A percentile compares a stretch with the other conserved stretches of the same genome.
Evolutionary conservation across 2,888 invertebrate genomes (phyloP).

Genomic region (Watsonalla binaria): DNA sequence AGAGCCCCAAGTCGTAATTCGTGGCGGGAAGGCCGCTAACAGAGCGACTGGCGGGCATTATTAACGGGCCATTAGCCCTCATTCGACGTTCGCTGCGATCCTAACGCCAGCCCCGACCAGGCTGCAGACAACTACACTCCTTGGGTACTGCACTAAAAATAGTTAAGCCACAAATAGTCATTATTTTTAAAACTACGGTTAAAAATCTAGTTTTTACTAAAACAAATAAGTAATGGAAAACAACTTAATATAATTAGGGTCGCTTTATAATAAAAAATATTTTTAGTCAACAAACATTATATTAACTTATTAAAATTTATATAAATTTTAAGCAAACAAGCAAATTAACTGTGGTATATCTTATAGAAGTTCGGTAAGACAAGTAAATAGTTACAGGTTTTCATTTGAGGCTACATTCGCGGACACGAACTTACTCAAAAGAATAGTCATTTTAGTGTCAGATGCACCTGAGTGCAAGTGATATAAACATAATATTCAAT

Average conservation of each 20-base stretch:
- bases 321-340: too few species aligned
- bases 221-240: too few species aligned
- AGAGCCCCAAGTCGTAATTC: slow-evolving; percentile 60
- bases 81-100: slow-evolving; percentile 51
- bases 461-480: not conserved
- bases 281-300: too few species aligned
- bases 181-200: too few species aligned
- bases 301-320: too few species aligned
- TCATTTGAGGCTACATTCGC: not conserved
- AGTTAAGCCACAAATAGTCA: too few species aligned
- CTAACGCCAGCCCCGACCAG: slow-evolving; percentile 22
- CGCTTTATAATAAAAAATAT: too few species aligned
- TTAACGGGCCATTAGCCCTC: slow-evolving; percentile 68
- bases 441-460: slow-evolving; percentile 7
- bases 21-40: slow-evolving; percentile 53
- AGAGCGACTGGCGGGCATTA: slow-evolving; percentile 63
- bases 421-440: not conserved
- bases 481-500: not conserved
- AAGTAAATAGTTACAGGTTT: not conserved
- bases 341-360: too few species aligned
- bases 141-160: too few species aligned
- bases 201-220: too few species aligned
- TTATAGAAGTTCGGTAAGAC: too few species aligned
- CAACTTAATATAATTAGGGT: too few species aligned
- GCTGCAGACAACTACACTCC: slow-evolving; percentile 2